Base-by-base conservation (phyloP, 2,797 vertebrate species). In the Betta splendens region DNA sequence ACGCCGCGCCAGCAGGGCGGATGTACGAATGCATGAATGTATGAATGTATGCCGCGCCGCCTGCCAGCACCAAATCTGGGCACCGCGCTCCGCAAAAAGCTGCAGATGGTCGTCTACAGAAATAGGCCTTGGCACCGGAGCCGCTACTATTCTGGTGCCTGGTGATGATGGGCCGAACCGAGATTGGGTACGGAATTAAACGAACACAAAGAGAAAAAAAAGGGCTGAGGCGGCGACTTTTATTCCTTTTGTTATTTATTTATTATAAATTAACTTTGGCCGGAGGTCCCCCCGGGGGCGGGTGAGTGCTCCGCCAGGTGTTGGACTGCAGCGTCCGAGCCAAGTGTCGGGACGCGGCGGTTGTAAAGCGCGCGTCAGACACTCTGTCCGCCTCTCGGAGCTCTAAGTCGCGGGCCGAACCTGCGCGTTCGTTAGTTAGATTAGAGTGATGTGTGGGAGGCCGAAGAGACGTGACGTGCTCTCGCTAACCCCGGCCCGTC, bases 71-170 rank as follows among this genome's bases (percentile, higher is more conserved):
- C 59, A 69, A 66, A 73, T 83, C 75, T 85, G 69, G 68, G 62
- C 72, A 77, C 51, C 5, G 55, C 67, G 72, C 77, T 71, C 74
- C 31, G 17, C n/a, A n/a, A 71, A 72, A 80, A 59, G n/a, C 77
- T 75, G 72, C 85, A 79, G 75, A 86, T 79, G 82, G 82, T 77
- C 76, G 70, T 78, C 84, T 64, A 62, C 81, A 84, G 65, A 84
- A 89, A 89, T 84, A 86, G 83, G 75, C 65, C 47, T 59, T 82
- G 76, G 76, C 79, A 61, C 72, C 43, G n/a, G 26, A 69, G 25
- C 22, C 35, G 8, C 70, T 70, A 50, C 75, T 82, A 80, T 80
- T 79, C 80, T 65, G 49, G 75, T 64, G 53, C 45, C 66, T 36
- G 72, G 57, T 77, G 62, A 75, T 63, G 65, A 80, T 36, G 54